Evolutionary conservation across 2,797 vertebrate species (phyloP).

Genomic region (Labeo calbasu): DNA sequence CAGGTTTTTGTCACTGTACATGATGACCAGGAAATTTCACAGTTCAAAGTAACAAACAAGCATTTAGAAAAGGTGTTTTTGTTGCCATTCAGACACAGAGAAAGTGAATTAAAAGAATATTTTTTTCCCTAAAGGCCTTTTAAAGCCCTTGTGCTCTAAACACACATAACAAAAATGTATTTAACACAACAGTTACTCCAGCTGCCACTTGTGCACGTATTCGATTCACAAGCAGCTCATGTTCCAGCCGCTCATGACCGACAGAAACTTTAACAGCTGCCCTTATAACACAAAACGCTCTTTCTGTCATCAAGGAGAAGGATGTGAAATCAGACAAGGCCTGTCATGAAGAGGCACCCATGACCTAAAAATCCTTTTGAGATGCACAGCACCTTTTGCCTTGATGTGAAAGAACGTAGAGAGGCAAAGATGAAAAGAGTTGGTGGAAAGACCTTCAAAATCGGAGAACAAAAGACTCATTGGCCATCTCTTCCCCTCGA

Average conservation of each 20-base stretch:
- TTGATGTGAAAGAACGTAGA: conserved; percentile 33
- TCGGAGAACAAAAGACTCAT: conserved; percentile 43
- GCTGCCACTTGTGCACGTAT: neutral
- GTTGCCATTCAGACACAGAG: neutral
- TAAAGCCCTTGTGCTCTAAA: neutral
- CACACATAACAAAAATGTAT: neutral
- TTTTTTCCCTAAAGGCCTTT: neutral
- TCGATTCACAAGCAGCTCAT: neutral
- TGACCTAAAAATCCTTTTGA: conserved; percentile 28
- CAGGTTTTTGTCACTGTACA: too few species aligned
- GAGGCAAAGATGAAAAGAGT: conserved; percentile 30
- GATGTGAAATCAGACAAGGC: conserved; percentile 45
- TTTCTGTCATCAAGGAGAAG: conserved; percentile 25
- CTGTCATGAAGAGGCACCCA: conserved; percentile 22
- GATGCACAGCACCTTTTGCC: conserved; percentile 23
- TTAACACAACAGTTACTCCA: conserved; percentile 7
- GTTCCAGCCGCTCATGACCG: neutral
- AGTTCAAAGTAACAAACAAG: neutral
- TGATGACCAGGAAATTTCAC: neutral
- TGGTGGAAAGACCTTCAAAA: conserved; percentile 32
- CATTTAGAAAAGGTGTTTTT: neutral
- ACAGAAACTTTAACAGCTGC: conserved; percentile 23
- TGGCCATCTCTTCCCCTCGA: conserved; percentile 38
- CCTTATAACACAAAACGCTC: conserved; percentile 28
- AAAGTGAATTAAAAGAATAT: neutral